Evolutionary conservation across 2,888 invertebrate species (phyloP).

Genomic region (Pogonocherus hispidulus): DNA sequence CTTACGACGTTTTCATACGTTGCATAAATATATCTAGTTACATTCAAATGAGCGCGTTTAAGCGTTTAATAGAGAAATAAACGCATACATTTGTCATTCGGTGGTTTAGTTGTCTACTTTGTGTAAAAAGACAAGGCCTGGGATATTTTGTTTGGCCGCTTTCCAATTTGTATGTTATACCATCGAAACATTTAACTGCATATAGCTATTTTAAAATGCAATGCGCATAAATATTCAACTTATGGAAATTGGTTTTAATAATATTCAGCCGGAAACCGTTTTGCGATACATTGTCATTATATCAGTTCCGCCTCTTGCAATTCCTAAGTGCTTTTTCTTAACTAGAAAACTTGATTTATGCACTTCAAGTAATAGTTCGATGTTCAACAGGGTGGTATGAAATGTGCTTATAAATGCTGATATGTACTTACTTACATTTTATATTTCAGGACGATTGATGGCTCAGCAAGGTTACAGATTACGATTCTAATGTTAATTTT

Average conservation of each 20-base stretch:
- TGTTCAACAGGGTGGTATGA: constrained; percentile 44
- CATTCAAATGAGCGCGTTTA: constrained; percentile 39
- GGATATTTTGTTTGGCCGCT: constrained; percentile 59
- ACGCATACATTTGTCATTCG: constrained; percentile 61
- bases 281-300: constrained; percentile 47
- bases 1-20: no score
- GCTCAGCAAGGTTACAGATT: no score
- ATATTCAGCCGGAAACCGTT: constrained; percentile 48
- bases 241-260: constrained; percentile 56
- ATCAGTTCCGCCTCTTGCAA: constrained; percentile 39
- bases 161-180: constrained; percentile 60
- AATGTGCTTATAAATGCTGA: no score
- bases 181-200: constrained; percentile 55
- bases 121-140: constrained; percentile 52
- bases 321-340: constrained; percentile 39
- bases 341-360: constrained; percentile 38
- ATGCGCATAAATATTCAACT: constrained; percentile 54
- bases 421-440: no score
- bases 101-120: constrained; percentile 52
- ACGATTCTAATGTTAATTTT: no score
- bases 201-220: constrained; percentile 55
- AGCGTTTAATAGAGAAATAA: constrained; percentile 58
- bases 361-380: constrained; percentile 36
- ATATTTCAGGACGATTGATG: no score
- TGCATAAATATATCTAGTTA: constrained; percentile 33